phyloP scores from a whole-genome alignment of 2,888 invertebrate species.

The Limnephilus auricula region DNA sequence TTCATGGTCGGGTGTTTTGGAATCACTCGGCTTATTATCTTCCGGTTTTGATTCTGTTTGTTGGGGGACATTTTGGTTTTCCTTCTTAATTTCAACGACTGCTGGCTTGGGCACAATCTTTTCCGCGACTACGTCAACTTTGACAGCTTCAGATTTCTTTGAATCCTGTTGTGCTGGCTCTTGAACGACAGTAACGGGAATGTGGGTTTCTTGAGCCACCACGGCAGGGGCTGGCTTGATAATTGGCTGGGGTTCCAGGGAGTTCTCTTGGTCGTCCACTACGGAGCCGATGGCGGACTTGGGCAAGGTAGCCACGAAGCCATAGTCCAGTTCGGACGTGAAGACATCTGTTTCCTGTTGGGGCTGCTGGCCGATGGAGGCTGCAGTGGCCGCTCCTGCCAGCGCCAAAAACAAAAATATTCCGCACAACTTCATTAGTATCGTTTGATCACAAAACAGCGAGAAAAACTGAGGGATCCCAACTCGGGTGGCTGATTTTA shows the following conservation, averaged over 20 bases:
- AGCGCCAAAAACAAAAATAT: slow-evolving; percentile 70
- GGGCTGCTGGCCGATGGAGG: slow-evolving; percentile 69
- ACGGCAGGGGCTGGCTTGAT: not conserved
- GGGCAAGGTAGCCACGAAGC: slow-evolving; percentile 49
- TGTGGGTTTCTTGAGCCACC: slow-evolving; percentile 41
- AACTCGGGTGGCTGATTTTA: slow-evolving; percentile 55
- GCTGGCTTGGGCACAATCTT: not conserved
- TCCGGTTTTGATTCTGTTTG: not conserved
- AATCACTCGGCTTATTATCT: not conserved
- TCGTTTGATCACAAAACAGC: slow-evolving; percentile 58
- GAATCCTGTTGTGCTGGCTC: slow-evolving; percentile 41
- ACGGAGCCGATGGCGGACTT: slow-evolving; percentile 33
- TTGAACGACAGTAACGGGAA: slow-evolving; percentile 53
- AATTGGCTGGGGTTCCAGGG: not conserved
- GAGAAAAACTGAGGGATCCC: slow-evolving; percentile 53
- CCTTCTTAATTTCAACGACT: not conserved
- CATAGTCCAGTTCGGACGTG: slow-evolving; percentile 58
- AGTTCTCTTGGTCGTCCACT: slow-evolving; percentile 47
- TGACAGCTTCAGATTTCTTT: slow-evolving; percentile 34
- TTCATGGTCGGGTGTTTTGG: not conserved
- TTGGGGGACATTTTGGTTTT: not conserved
- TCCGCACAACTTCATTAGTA: slow-evolving; percentile 73
- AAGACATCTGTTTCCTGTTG: slow-evolving; percentile 31
- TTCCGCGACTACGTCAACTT: slow-evolving; percentile 5
- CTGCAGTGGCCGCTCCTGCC: slow-evolving; percentile 71